phyloP scores from a whole-genome alignment of 2,797 vertebrate genomes.

The Myotis planiceps region DNA sequence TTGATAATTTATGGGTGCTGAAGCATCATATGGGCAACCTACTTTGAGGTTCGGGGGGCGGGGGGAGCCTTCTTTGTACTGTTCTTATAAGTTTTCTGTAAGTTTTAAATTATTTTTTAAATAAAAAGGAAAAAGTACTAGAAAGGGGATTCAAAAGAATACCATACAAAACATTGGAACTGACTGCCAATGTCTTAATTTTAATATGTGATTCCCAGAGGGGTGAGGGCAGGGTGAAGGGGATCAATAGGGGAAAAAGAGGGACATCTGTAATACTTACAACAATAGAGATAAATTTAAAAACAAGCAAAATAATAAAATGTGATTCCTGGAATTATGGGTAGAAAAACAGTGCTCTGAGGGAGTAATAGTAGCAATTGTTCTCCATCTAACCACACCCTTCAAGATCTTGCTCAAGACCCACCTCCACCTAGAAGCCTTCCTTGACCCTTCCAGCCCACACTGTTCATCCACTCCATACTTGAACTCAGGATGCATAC shows the following conservation, averaged over 20 bases:
- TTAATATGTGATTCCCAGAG: background rate
- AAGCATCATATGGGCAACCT: background rate
- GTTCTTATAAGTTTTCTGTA: background rate
- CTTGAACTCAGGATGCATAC: background rate
- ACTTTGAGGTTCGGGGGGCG: background rate
- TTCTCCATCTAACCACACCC: background rate
- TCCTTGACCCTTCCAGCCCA: background rate
- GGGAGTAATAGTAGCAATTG: background rate
- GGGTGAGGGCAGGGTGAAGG: no score
- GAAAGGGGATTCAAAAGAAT: background rate
- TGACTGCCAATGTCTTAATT: conserved; percentile 5
- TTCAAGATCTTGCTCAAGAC: conserved; percentile 7
- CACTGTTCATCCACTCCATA: background rate
- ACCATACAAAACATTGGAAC: background rate
- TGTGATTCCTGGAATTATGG: background rate
- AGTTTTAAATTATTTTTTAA: conserved; percentile 7
- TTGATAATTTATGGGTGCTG: background rate
- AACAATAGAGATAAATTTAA: no score
- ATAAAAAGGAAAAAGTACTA: conserved; percentile 18
- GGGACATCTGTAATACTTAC: no score
- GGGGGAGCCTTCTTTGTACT: background rate
- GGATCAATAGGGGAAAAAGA: no score
- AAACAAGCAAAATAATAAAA: background rate
- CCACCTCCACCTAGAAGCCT: background rate
- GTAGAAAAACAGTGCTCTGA: background rate